Base-by-base conservation (phyloP, 2,888 invertebrate species). In the Lithophane leautieri region DNA sequence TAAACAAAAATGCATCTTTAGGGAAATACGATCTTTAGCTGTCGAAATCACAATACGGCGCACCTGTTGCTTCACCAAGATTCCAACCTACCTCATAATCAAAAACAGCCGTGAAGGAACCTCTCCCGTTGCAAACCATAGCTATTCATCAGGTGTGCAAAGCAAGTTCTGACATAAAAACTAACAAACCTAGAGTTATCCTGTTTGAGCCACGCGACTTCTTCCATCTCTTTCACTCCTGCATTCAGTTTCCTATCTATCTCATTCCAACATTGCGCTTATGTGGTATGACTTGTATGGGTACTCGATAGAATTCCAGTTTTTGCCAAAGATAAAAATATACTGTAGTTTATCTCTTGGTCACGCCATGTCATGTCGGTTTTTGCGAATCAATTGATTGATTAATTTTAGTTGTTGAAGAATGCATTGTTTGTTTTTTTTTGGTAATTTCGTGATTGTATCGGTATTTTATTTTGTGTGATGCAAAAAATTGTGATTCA, bases 191-290 rank as follows among this genome's bases (percentile, higher is more conserved):
- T 79, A 82, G 56, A 74, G 28, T 65, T 69, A 79, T 82, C 84
- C 83, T 76, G 82, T 82, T 80, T 68, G 58, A 82, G 81, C 84
- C 87, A 87, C 88, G 83, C 89, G 89, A 88, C 85, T 75, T 81
- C 44, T 75, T 78, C 28, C 61, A 16, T 89, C 90, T 75, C 79
- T 71, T 4, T 87, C 60, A 28, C 78, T 34, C 73, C 22, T 12
- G 3, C 7, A 8, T 8, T 69, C 62, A 58, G 40, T 6, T 34
- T 7, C 86, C 62, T 63, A 14, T 65, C 60, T 56, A 50, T 91
- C 89, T 81, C 80, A 77, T 47, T 91, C 85, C 22, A 28, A 6
- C 89, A 86, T 84, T 91, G 90, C 90, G 88, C 89, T 86, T 61
- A 84, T 82, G 79, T 81, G 69, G 79, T 78, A 74, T 81, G 60